phyloP scores from a whole-genome alignment of 1,140 invertebrate species.

The Trichogramma pretiosum region DNA sequence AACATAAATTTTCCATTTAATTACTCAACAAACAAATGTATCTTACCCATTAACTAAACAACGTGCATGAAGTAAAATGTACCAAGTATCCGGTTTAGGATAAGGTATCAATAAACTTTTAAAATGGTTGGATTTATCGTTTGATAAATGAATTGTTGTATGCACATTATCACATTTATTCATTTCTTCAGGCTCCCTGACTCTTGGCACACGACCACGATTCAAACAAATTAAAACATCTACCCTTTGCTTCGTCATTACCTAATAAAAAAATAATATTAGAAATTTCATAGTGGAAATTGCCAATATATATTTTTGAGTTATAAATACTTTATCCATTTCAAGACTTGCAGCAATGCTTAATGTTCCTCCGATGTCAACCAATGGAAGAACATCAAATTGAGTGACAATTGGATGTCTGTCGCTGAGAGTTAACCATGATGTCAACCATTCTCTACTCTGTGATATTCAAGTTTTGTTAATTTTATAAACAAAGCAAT shows the following conservation, averaged over 20 bases:
- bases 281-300: background rate
- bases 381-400: conserved; percentile 45
- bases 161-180: conserved; percentile 33
- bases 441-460: conserved; percentile 46
- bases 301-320: conserved; percentile 8
- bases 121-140: conserved; percentile 26
- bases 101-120: conserved; percentile 46
- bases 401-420: conserved; percentile 39
- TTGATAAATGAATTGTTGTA: conserved; percentile 36
- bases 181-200: too few relatives aligned
- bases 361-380: conserved; percentile 51
- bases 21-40: conserved; percentile 8
- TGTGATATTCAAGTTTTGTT: conserved; percentile 23
- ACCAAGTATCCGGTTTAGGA: conserved; percentile 49
- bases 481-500: conserved; percentile 3
- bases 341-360: conserved; percentile 42
- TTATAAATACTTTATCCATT: conserved; percentile 27
- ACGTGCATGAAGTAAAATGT: conserved; percentile 38
- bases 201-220: conserved; percentile 35
- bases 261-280: background rate
- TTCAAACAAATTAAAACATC: conserved; percentile 37
- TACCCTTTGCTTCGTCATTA: conserved; percentile 36
- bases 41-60: conserved; percentile 38
- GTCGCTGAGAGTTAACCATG: conserved; percentile 44
- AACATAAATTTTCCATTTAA: too few relatives aligned